Conservation (phyloP, 2,888 invertebrate genomes). For the Notocelia uddmanniana region DNA sequence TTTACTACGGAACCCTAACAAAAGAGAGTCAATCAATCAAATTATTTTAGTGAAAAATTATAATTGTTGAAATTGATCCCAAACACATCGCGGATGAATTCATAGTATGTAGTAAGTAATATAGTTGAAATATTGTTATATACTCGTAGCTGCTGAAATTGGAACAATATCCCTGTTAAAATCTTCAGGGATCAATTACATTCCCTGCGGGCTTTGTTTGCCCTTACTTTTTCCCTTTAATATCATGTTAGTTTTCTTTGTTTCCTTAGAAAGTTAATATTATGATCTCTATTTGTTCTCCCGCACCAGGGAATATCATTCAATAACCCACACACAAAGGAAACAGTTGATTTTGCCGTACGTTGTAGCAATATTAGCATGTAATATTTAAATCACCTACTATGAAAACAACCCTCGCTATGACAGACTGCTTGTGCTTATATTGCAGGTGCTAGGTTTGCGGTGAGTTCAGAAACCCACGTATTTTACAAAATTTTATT, state of each 20-base stretch:
- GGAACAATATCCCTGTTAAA: background rate
- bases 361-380: conserved; percentile 29
- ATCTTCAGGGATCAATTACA: background rate
- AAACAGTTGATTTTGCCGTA: conserved; percentile 4
- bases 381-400: conserved; percentile 39
- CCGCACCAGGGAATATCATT: conserved; percentile 8
- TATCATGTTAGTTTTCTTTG: conserved; percentile 11
- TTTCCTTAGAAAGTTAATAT: conserved; percentile 4
- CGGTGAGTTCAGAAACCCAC: background rate
- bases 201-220: background rate
- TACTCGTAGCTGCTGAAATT: background rate
- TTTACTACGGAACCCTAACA: no score
- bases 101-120: no score
- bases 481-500: no score
- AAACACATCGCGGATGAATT: no score
- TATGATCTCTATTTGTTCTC: background rate
- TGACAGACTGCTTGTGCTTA: conserved; percentile 57
- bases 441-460: conserved; percentile 54
- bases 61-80: no score
- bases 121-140: no score
- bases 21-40: no score
- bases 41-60: no score
- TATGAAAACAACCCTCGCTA: conserved; percentile 49
- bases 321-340: conserved; percentile 18
- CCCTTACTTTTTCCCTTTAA: conserved; percentile 9